Percentiles rank a stretch among this genome's conserved stretches.
Conservation (phyloP, 2,888 invertebrate species). For the Imbricaverruca yamaguchii region DNA sequence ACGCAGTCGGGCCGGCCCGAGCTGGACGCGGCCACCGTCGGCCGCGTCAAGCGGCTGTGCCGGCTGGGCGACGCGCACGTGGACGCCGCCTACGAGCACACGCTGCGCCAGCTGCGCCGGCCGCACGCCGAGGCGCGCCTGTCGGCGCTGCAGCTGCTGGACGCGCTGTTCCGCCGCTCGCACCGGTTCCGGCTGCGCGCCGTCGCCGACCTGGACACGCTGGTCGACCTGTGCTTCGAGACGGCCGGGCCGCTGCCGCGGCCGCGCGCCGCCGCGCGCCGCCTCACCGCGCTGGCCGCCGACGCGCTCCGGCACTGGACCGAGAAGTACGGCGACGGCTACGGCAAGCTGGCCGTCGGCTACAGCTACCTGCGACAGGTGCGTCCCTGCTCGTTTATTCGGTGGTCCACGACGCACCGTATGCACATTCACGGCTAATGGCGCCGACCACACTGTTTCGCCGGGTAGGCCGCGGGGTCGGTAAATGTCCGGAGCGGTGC, state of each 20-base stretch:
- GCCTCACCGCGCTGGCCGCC: slow-evolving; percentile 43
- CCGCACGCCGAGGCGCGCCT: slow-evolving; percentile 50
- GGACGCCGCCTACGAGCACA: slow-evolving; percentile 37
- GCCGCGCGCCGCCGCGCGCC: slow-evolving; percentile 44
- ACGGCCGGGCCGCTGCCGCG: slow-evolving; percentile 45
- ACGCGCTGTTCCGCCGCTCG: slow-evolving; percentile 48
- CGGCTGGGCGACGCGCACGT: slow-evolving; percentile 35
- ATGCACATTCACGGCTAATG: too few relatives aligned
- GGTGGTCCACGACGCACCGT: too few relatives aligned
- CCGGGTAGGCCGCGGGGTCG: too few relatives aligned
- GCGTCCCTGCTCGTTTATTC: too few relatives aligned
- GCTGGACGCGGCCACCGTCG: neutral
- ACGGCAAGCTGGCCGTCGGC: slow-evolving; percentile 45
- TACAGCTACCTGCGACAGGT: slow-evolving; percentile 43
- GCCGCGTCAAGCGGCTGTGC: neutral
- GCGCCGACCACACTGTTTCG: too few relatives aligned
- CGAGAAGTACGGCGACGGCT: slow-evolving; percentile 44
- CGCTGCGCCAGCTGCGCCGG: slow-evolving; percentile 45
- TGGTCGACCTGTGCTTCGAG: slow-evolving; percentile 36
- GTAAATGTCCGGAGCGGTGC: too few relatives aligned
- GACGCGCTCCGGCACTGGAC: slow-evolving; percentile 48
- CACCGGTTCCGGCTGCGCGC: slow-evolving; percentile 47
- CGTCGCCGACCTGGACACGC: slow-evolving; percentile 39
- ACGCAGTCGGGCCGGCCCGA: neutral
- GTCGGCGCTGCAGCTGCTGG: slow-evolving; percentile 47